phyloP scores from a whole-genome alignment of 2,113 vertebrate species.

The Pedionomus torquatus region DNA sequence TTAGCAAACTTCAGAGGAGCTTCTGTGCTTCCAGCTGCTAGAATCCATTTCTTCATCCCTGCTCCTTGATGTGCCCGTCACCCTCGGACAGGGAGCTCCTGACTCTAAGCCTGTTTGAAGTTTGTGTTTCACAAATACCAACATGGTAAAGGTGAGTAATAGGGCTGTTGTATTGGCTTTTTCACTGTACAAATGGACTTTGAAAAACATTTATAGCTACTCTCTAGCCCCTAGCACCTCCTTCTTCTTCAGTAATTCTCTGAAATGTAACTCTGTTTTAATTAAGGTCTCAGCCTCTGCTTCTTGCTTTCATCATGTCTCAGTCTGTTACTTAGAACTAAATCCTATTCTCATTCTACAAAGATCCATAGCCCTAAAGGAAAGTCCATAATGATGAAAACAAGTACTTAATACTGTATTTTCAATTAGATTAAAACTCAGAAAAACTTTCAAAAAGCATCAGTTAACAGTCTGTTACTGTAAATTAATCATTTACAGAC shows the following conservation, averaged over 20 bases:
- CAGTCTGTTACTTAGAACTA: background rate
- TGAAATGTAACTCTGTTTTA: conserved; percentile 55
- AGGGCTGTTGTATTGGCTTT: background rate
- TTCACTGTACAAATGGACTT: background rate
- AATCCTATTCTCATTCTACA: conserved; percentile 43
- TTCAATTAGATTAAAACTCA: conserved; percentile 28
- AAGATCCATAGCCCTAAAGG: conserved; percentile 22
- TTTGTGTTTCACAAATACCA: background rate
- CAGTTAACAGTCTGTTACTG: background rate
- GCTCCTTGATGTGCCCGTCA: background rate
- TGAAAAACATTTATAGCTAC: conserved; percentile 26
- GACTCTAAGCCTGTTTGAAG: background rate
- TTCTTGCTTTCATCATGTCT: conserved; percentile 48
- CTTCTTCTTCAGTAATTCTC: conserved; percentile 44
- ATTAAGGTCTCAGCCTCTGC: conserved; percentile 56
- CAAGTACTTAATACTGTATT: conserved; percentile 18
- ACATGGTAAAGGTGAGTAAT: background rate
- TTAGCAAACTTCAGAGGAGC: conserved; percentile 2
- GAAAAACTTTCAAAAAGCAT: conserved; percentile 19
- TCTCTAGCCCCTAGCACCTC: conserved; percentile 43
- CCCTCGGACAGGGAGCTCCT: background rate
- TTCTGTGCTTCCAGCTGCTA: background rate
- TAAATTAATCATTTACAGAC: background rate
- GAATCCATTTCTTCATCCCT: background rate
- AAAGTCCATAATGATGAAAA: background rate